Evolutionary conservation across 1,140 invertebrate species (phyloP), one percentile per base, ranked within the genome.

Genomic region (Gryllus bimaculatus): DNA sequence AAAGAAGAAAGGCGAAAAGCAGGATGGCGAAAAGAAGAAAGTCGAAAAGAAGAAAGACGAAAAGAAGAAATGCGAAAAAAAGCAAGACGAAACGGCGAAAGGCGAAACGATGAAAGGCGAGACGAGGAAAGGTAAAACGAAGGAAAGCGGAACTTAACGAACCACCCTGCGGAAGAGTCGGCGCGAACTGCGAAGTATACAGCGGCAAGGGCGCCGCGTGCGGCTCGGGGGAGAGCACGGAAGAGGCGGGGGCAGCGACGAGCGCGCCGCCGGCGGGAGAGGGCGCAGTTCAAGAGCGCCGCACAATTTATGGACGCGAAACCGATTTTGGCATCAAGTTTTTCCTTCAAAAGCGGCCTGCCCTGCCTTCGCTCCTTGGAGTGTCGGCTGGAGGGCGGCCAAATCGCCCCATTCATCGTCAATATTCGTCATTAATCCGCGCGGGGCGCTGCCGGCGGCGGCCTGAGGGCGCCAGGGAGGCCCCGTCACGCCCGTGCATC

Each of bases 321-420:
- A 10, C 54, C 54, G 54, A 66, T 66, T 66, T 66, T 66, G 54
- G 54, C 54, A 66, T 66, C 54, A 66, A 66, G 54, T 66, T 66
- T 66, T 66, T 66, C 54, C 54, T 66, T 66, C 54, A 66, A 66
- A 66, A 13, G 54, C 54, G 54, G 18, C 54, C 10, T 66, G 10
- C 10, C 10, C 54, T 10, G 54, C 18, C 10, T 10, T 66, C 10
- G 54, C 10, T 13, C 54, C 10, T 66, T 10, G 54, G 10, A 66
- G 54, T 13, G 54, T 18, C 54, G 18, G 54, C 18, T 66, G 54
- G 54, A 66, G 54, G 54, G 54, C 10, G 54, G 54, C 54, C 54
- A 66, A 66, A 66, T 66, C 54, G 54, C 54, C 54, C 54, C 54
- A 66, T 66, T 66, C 54, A 66, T 66, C 54, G 54, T 66, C 54